These are phyloP conservation scores for Arctia plantaginis DNA, from an alignment of 2,888 invertebrate species.

Conservation along the genomic window DNA sequence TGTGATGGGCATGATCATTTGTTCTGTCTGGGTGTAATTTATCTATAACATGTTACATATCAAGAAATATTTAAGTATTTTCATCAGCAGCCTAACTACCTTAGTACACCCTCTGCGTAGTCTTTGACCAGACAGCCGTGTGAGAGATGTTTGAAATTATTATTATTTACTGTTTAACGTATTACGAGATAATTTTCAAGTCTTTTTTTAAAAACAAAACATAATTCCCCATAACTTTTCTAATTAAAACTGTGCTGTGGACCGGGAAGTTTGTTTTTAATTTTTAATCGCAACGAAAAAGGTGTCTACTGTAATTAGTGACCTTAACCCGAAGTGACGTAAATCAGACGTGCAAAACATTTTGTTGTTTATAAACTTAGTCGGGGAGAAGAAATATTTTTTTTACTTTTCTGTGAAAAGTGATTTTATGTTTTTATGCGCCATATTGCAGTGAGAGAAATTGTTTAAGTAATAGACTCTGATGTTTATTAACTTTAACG, in stretches of 20 bases:
- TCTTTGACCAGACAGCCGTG: no score
- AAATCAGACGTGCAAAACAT: conserved; percentile 37
- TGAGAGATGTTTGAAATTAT: no score
- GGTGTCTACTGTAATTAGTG: conserved; percentile 41
- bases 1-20: no score
- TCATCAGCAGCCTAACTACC: no score
- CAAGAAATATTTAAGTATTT: no score
- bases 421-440: conserved; percentile 6
- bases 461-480: neutral
- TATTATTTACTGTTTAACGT: no score
- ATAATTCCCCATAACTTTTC: conserved; percentile 41
- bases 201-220: conserved; percentile 24
- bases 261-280: conserved; percentile 41
- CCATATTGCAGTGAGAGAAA: neutral
- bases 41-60: no score
- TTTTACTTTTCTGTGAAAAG: neutral
- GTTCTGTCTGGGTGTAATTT: no score
- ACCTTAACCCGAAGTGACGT: conserved; percentile 30
- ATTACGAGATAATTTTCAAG: neutral
- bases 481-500: neutral
- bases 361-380: conserved; percentile 14
- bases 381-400: conserved; percentile 4
- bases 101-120: no score
- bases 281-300: conserved; percentile 41
- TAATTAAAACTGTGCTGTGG: conserved; percentile 47